Base-by-base conservation (phyloP, 1,140 invertebrate genomes). In the Calliphora vicina region DNA sequence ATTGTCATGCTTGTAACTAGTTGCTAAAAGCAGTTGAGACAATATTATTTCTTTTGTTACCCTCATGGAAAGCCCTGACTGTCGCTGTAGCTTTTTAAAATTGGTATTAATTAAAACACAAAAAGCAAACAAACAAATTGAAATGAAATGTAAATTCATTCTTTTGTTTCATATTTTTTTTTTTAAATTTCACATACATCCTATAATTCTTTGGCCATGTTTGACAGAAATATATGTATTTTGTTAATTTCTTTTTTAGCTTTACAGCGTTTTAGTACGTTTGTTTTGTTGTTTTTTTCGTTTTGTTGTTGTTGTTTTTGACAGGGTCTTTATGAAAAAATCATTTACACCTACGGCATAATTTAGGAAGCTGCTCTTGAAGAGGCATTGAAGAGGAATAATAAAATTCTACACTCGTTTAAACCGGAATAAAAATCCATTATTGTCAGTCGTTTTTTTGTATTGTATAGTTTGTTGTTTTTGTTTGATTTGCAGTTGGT, bases 401-500 rank as follows among this genome's bases (percentile, higher is more conserved):
- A 67, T 67, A 67, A 67, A 67, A 67, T 67, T 67, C 61, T 67
- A 67, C 61, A 67, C 61, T 67, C 61, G 61, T 67, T 67, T 67
- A 67, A 67, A 67, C 61, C 61, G 61, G 61, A 67, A 67, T 67
- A 67, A 67, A 67, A 67, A 67, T 67, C 61, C 20, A 67, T 67
- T 67, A 67, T 67, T 67, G 61, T 67, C 12, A 67, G 50, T 15
- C 50, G 17, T 57, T 57, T 57, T 6, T 17, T 15, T n/a, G 13
- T 57, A 15, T 57, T 57, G 15, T 15, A 17, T 57, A 23, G 57
- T 67, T 23, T 67, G n/a, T 67, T 67, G 4, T 23, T 57, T 10
- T 13, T 15, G 13, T 57, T 57, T n/a, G 15, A 57, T 57, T 57
- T 15, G 17, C 2, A 57, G 15, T 6, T 57, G 13, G 45, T 67